Evolutionary conservation across 2,113 vertebrate species (phyloP), one percentile per base, ranked within the genome.

Genomic region (Hiodon alosoides): DNA sequence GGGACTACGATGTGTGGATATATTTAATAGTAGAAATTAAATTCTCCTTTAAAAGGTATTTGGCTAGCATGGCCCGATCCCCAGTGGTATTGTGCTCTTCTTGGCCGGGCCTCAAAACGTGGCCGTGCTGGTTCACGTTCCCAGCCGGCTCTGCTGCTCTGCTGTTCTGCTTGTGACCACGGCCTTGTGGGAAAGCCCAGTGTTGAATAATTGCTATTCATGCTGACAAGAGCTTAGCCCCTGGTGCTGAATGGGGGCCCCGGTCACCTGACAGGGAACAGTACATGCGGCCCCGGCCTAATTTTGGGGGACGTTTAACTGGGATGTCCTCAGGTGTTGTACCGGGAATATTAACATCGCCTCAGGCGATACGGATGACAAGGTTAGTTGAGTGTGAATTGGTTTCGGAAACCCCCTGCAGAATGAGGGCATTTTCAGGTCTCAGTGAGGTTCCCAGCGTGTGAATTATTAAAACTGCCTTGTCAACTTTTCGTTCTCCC

Each of bases 151-250:
- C 50, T 13, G 59, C n/a, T n/a, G 4, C 53, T n/a, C n/a, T 52
- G 16, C 64, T 52, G 48, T 14, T 17, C 58, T 69, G 50, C 62
- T 70, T 62, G 14, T 61, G 53, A 47, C 65, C 71, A 17, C 69
- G 46, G 67, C 31, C 47, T 31, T 59, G 48, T 79, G 72, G 68
- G 64, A 78, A 80, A 71, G 71, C 64, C 69, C 53, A 57, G 65
- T 69, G 75, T 74, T 75, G 52, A 17, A 64, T 76, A 78, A 79
- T 82, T 53, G 51, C 67, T 74, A 72, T 82, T 79, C 78, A 75
- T 67, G n/a, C 14, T 51, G 7, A 47, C 55, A 60, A 51, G 70
- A 66, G 65, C 59, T 59, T 48, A 78, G 55, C 68, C 46, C 50
- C 46, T 57, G 50, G 14, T 10, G 59, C 69, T 60, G 60, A 74